phyloP scores from a whole-genome alignment of 53 echinoderm and acorn worm species.

The Patiria pectinifera region DNA sequence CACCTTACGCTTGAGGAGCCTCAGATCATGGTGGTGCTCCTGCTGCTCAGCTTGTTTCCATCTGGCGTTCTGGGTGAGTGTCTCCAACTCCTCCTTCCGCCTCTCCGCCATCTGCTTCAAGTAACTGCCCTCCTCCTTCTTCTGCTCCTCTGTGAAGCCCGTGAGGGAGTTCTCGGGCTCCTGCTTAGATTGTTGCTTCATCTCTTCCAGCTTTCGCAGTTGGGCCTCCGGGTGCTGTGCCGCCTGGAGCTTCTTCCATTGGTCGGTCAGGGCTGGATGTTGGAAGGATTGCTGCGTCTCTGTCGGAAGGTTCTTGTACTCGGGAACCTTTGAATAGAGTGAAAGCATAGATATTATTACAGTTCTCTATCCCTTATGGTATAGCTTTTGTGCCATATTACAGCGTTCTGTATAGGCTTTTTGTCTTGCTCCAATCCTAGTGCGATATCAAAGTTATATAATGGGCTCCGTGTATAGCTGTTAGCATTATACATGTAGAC shows the following conservation, averaged over 20 bases:
- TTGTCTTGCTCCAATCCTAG: too few species aligned
- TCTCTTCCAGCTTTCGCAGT: conserved; percentile 77
- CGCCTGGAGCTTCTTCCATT: conserved; percentile 83
- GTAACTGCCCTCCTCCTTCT: conserved; percentile 75
- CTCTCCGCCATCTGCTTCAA: conserved; percentile 83
- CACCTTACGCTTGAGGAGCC: conserved; percentile 86
- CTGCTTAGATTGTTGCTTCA: conserved; percentile 55
- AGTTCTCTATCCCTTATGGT: background rate
- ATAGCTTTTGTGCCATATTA: too few species aligned
- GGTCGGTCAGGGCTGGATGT: conserved; percentile 72
- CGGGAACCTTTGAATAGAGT: conserved; percentile 68
- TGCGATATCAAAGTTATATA: too few species aligned
- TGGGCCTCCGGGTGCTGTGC: conserved; percentile 81
- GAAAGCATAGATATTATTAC: too few species aligned
- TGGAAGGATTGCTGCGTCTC: conserved; percentile 87
- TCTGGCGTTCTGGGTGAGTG: conserved; percentile 77
- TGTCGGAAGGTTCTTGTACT: conserved; percentile 84
- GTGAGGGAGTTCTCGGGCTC: conserved; percentile 71
- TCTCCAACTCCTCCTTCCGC: conserved; percentile 74
- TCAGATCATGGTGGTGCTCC: conserved; percentile 92
- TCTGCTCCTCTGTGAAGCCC: conserved; percentile 75
- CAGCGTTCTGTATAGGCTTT: too few species aligned
- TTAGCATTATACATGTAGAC: too few species aligned
- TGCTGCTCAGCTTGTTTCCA: conserved; percentile 96
- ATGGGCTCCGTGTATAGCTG: too few species aligned